These are phyloP conservation scores for Pluvianellus socialis DNA, from an alignment of 2,113 vertebrate species.

Conservation along the genomic window DNA sequence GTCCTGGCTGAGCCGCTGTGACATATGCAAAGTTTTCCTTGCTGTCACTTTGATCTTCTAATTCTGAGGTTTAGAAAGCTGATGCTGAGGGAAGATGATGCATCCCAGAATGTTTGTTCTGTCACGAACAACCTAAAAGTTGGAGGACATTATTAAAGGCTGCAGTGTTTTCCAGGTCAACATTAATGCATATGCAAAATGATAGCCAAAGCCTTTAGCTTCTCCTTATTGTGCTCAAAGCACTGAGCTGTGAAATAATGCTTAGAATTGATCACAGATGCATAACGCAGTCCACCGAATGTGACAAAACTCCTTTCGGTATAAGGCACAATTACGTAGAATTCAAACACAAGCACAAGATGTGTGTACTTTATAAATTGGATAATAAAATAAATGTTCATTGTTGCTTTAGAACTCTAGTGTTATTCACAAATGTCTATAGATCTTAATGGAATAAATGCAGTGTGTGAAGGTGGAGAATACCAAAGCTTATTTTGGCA, in stretches of 20 bases:
- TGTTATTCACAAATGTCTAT: slow-evolving; percentile 12
- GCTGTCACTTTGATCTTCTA: not conserved
- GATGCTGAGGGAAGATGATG: not conserved
- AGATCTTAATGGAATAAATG: slow-evolving; percentile 41
- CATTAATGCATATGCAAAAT: not conserved
- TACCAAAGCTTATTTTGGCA: slow-evolving; percentile 26
- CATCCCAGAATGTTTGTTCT: not conserved
- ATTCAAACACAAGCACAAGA: not conserved
- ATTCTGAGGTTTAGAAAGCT: not conserved
- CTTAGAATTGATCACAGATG: slow-evolving; percentile 19
- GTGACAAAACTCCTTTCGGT: slow-evolving; percentile 11
- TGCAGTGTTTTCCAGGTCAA: not conserved
- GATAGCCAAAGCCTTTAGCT: slow-evolving; percentile 25
- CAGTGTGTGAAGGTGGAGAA: slow-evolving; percentile 43
- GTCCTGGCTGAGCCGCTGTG: not conserved
- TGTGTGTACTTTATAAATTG: not conserved
- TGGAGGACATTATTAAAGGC: not conserved
- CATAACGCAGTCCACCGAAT: not conserved
- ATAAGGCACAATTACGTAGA: not conserved
- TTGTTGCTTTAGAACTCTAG: not conserved
- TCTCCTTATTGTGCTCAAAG: slow-evolving; percentile 37
- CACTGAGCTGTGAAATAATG: slow-evolving; percentile 59
- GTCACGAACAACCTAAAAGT: not conserved
- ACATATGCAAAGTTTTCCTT: not conserved
- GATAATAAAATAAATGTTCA: slow-evolving; percentile 20